phyloP scores from a whole-genome alignment of 2,113 vertebrate genomes.

The Melanerpes formicivorus region DNA sequence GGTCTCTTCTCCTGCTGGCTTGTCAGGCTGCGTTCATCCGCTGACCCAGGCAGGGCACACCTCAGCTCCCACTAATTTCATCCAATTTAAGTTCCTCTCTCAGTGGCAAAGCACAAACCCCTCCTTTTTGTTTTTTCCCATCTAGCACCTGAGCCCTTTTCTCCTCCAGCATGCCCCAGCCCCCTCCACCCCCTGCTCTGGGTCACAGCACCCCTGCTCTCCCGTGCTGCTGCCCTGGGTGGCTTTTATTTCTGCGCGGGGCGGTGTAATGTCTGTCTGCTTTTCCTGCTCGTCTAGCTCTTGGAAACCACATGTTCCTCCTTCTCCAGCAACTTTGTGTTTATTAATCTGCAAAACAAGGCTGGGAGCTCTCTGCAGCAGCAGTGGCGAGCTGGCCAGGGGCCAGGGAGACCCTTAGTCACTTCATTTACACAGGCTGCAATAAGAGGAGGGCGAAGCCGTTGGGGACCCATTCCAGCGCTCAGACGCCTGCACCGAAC shows the following conservation, averaged over 20 bases:
- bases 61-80: neutral
- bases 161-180: neutral
- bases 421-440: conserved; percentile 38
- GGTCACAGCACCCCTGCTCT: neutral
- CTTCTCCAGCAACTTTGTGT: neutral
- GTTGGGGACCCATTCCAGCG: conserved; percentile 21
- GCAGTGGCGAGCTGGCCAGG: conserved; percentile 15
- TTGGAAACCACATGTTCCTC: neutral
- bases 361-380: neutral
- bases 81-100: neutral
- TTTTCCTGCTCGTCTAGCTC: conserved; percentile 18
- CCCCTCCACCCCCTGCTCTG: neutral
- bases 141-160: neutral
- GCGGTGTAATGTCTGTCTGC: conserved; percentile 19
- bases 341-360: conserved; percentile 2
- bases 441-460: neutral
- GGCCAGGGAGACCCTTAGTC: conserved; percentile 57
- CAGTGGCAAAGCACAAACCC: neutral
- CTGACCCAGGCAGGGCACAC: neutral
- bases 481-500: conserved; percentile 38
- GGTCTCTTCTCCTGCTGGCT: neutral
- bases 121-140: neutral
- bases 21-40: neutral
- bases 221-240: neutral
- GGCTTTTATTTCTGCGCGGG: neutral